A percentile compares a stretch with the other conserved stretches of the same genome.
Conservation (phyloP, 2,797 vertebrate species). For the Channallabes apus region DNA sequence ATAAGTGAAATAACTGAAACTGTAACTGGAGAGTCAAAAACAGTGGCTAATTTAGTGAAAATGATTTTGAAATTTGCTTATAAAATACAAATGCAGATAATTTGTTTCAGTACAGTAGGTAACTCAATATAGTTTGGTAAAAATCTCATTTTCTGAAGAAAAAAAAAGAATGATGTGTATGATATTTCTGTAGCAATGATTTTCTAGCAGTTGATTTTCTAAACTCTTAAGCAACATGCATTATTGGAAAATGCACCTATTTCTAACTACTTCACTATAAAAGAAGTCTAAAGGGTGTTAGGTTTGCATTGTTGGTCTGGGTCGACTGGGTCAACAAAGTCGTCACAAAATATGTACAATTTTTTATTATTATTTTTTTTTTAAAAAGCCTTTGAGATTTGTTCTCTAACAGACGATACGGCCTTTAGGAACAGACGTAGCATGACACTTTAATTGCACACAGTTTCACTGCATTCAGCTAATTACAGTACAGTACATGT, state of each 20-base stretch:
- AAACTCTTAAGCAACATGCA: not conserved
- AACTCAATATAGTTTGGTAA: not conserved
- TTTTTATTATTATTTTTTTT: too few relatives aligned
- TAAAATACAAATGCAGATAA: not conserved
- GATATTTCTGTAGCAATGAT: not conserved
- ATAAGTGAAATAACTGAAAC: not conserved
- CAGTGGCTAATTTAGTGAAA: not conserved
- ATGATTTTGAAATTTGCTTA: not conserved
- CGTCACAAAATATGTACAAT: not conserved
- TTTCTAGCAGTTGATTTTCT: not conserved
- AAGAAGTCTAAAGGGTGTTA: too few relatives aligned
- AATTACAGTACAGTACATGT: slow-evolving; percentile 1
- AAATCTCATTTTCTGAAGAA: not conserved
- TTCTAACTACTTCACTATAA: not conserved
- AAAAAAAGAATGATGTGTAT: not conserved
- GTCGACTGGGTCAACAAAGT: not conserved
- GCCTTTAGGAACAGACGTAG: too few relatives aligned
- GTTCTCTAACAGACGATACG: not conserved
- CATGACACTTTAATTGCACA: slow-evolving; percentile 9
- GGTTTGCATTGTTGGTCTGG: not conserved
- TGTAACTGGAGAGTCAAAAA: not conserved
- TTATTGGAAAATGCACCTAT: not conserved
- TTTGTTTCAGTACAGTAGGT: not conserved
- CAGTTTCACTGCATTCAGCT: not conserved
- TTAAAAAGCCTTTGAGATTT: too few relatives aligned